Conservation (phyloP, 2,797 vertebrate species). For the Scyliorhinus canicula region DNA sequence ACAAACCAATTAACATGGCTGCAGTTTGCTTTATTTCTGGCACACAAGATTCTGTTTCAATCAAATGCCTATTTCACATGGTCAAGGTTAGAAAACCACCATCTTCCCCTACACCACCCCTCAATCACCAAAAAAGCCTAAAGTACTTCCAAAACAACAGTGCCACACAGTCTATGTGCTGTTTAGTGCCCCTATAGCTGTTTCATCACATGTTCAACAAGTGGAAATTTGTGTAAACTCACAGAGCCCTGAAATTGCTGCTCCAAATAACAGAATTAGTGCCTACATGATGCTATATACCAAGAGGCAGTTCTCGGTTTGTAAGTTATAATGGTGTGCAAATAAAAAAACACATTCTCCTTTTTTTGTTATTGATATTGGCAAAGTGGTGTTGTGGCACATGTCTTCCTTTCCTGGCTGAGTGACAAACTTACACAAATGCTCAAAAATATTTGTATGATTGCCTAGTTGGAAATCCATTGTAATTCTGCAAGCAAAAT, state of each 20-base stretch:
- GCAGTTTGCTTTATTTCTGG: not conserved
- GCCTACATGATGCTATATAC: not conserved
- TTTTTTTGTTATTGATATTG: not conserved
- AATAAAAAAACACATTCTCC: not conserved
- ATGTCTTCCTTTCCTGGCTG: not conserved
- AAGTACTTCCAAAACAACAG: no score
- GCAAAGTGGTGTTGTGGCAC: not conserved
- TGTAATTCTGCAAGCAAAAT: not conserved
- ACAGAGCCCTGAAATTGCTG: not conserved
- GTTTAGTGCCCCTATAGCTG: not conserved
- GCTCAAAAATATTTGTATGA: not conserved
- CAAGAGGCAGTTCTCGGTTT: not conserved
- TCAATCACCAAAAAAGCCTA: not conserved
- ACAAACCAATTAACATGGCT: not conserved
- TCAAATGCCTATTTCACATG: not conserved
- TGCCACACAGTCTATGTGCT: not conserved
- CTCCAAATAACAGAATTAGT: not conserved
- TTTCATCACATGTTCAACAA: not conserved
- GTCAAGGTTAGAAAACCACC: not conserved
- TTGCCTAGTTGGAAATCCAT: not conserved
- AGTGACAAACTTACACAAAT: not conserved
- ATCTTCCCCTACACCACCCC: not conserved
- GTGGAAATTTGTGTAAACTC: not conserved
- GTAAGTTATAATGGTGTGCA: not conserved
- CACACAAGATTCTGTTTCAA: not conserved